Conservation (phyloP, 2,888 invertebrate genomes). For the Desoria tigrina region DNA sequence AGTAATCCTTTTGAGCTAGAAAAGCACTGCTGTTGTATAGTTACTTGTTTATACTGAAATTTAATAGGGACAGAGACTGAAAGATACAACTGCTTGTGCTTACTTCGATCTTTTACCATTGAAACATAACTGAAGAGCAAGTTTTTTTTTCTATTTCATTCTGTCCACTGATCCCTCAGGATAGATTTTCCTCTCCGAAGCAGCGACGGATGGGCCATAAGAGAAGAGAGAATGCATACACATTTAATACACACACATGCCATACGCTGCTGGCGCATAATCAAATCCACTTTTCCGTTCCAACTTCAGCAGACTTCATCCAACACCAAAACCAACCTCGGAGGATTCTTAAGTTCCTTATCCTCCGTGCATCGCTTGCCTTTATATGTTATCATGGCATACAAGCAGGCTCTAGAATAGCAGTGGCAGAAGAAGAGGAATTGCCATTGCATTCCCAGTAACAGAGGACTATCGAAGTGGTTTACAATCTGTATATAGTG, state of each 20-base stretch:
- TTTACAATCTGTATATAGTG: too few relatives aligned
- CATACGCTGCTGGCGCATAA: conserved; percentile 5
- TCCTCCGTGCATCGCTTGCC: background rate
- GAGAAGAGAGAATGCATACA: background rate
- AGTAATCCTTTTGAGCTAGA: conserved; percentile 6
- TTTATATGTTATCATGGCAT: background rate
- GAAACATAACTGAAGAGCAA: conserved; percentile 9
- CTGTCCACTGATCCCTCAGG: conserved; percentile 12
- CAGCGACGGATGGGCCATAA: conserved; percentile 3
- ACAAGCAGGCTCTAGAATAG: background rate
- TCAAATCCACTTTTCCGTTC: conserved; percentile 2
- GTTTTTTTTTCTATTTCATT: conserved; percentile 14
- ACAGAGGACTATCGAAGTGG: background rate
- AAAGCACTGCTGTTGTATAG: conserved; percentile 10
- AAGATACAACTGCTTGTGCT: background rate
- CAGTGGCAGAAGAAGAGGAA: conserved; percentile 1
- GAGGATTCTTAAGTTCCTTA: background rate
- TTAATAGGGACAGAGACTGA: background rate
- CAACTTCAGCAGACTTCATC: too few relatives aligned
- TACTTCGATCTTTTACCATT: background rate
- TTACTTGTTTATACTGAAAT: background rate
- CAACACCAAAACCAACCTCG: too few relatives aligned
- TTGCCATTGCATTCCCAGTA: background rate
- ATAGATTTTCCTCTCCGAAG: conserved; percentile 2
- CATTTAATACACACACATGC: too few relatives aligned